Evolutionary conservation across 2,888 invertebrate genomes (phyloP).

Genomic region (Drosophila quinaria): DNA sequence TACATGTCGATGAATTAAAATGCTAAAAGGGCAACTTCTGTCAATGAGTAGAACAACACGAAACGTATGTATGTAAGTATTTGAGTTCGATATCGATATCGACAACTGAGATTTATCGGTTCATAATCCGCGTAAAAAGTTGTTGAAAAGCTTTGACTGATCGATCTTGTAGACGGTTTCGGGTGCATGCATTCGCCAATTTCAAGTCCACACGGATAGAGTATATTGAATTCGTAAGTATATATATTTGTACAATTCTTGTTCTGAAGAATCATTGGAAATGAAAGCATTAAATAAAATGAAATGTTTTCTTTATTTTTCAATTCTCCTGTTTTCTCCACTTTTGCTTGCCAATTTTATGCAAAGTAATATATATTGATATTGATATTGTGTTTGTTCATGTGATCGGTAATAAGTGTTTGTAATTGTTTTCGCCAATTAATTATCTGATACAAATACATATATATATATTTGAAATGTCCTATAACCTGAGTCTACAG

Average conservation of each 20-base stretch:
- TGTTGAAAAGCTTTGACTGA: conserved; percentile 71
- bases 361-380: conserved; percentile 22
- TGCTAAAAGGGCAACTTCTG: conserved; percentile 15
- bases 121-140: conserved; percentile 14
- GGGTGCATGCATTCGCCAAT: conserved; percentile 83
- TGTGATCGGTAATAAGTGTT: conserved; percentile 41
- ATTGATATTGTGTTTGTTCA: conserved; percentile 36
- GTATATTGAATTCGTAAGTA: conserved; percentile 28
- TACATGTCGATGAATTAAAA: conserved; percentile 4
- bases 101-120: neutral
- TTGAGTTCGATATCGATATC: neutral
- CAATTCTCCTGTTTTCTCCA: conserved; percentile 17
- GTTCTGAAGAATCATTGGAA: conserved; percentile 40
- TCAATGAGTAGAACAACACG: conserved; percentile 15
- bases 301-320: conserved; percentile 37
- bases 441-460: conserved; percentile 4
- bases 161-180: conserved; percentile 84
- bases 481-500: neutral
- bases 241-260: conserved; percentile 29
- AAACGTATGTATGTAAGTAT: neutral
- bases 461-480: neutral
- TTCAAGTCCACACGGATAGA: conserved; percentile 36
- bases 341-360: conserved; percentile 46
- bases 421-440: conserved; percentile 41
- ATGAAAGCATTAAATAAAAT: conserved; percentile 64